Evolutionary conservation across 2,797 vertebrate species (phyloP), one percentile per base, ranked within the genome.

Genomic region (Lateolabrax maculatus): DNA sequence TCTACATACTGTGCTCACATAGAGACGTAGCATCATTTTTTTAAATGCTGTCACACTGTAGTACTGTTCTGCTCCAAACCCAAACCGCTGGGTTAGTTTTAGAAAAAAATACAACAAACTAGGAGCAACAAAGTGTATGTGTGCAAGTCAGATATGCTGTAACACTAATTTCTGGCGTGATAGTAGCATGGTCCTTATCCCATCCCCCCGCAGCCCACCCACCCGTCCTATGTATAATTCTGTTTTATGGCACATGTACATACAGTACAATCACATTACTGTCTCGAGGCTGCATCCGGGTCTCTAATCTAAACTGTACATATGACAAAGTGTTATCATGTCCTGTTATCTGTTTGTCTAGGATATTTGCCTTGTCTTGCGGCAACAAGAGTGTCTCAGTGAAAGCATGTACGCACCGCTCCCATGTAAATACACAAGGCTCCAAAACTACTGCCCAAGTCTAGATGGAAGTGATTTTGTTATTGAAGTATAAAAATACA

Each of bases 311-410:
- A 3, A 65, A 78, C 37, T 52, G 64, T 34, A 72, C 56, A 84
- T 53, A 72, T 49, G 39, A 70, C 36, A 57, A 39, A 43, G 79
- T 10, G 48, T 70, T 51, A 67, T 67, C 37, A 15, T 12, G 37
- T 77, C n/a, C 36, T 39, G 21, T 41, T 62, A 11, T 36, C 34
- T 60, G 73, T 84, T 89, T 79, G 64, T 81, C 46, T 9, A 51
- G 18, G 43, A 61, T 87, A 74, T 84, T 78, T 76, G 44, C 51
- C 3, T 71, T 77, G 66, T 53, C 75, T 53, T 74, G 53, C 1
- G 0, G 58, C 64, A 67, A 37, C 2, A 23, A 29, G 13, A n/a
- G 31, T 10, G 16, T 27, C 23, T 13, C 57, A 65, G 39, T 36
- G 39, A 64, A 56, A 19, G 9, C 36, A 39, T 1, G 0, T 21